Evolutionary conservation across 92 coral and sea anemone genomes (phyloP).

Genomic region (Phenganax subtilis): DNA sequence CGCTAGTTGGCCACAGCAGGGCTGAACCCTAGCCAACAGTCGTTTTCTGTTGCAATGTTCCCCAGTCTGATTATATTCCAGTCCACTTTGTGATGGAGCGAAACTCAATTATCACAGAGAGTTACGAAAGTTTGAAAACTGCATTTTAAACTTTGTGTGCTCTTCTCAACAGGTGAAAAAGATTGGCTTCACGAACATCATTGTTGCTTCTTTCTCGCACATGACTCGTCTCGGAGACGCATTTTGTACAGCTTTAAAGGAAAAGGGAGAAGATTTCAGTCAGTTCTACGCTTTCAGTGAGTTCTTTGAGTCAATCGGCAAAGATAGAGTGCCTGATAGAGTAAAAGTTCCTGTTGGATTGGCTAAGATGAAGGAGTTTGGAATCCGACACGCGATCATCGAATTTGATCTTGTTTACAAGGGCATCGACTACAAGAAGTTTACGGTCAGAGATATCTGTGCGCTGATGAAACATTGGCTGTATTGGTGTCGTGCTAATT

Average conservation of each 20-base stretch:
- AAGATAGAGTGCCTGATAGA: slow-evolving; percentile 51
- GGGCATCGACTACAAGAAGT: slow-evolving; percentile 61
- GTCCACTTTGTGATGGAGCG: too few species aligned
- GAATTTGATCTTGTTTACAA: slow-evolving; percentile 67
- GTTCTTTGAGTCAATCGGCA: slow-evolving; percentile 60
- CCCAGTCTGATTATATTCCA: too few species aligned
- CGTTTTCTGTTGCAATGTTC: too few species aligned
- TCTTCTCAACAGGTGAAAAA: slow-evolving; percentile 41
- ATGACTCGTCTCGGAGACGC: slow-evolving; percentile 86
- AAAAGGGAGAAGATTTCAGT: slow-evolving; percentile 67
- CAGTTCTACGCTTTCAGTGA: slow-evolving; percentile 72
- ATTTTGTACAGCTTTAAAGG: slow-evolving; percentile 54
- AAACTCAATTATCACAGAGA: too few species aligned
- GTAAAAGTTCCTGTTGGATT: slow-evolving; percentile 65
- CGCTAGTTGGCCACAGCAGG: too few species aligned
- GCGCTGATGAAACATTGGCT: slow-evolving; percentile 46
- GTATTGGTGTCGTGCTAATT: slow-evolving; percentile 48
- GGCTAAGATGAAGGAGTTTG: slow-evolving; percentile 59
- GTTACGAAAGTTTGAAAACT: too few species aligned
- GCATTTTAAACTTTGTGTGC: background rate
- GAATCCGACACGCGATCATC: slow-evolving; percentile 57
- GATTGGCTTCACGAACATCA: slow-evolving; percentile 68
- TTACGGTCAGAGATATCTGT: slow-evolving; percentile 53
- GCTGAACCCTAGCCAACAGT: too few species aligned
- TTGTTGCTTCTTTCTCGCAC: slow-evolving; percentile 82